These are phyloP conservation scores for Syngnathus floridae DNA, from an alignment of 2,113 vertebrate genomes.

Conservation along the genomic window DNA sequence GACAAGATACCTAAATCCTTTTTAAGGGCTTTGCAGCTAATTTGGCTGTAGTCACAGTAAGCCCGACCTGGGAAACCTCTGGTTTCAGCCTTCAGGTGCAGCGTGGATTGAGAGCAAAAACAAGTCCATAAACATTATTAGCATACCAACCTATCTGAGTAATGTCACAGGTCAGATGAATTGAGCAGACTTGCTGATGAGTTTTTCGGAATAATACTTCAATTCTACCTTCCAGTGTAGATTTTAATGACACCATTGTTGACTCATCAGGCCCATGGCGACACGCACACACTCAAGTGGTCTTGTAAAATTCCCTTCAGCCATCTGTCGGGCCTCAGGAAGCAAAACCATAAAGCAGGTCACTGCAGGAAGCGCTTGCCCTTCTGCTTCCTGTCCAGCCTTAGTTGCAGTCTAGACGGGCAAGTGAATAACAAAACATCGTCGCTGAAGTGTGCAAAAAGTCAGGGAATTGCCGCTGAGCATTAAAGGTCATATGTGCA, in stretches of 20 bases:
- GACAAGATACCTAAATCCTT: neutral
- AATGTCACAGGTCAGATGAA: neutral
- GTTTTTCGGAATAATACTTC: neutral
- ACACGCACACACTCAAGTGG: neutral
- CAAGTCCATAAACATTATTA: neutral
- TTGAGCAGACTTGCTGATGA: neutral
- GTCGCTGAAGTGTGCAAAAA: constrained; percentile 16
- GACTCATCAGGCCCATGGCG: neutral
- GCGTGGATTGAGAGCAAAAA: neutral
- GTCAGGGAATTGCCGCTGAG: neutral
- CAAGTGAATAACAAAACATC: constrained; percentile 33
- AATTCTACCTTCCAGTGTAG: neutral
- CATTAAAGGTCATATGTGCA: neutral
- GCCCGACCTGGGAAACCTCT: neutral
- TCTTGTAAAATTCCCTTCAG: neutral
- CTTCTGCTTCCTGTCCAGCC: constrained; percentile 35
- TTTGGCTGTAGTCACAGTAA: neutral
- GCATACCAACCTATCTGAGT: neutral
- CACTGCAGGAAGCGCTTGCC: constrained; percentile 19
- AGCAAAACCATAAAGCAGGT: constrained; percentile 31
- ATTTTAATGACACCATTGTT: neutral
- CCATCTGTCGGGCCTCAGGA: constrained; percentile 23
- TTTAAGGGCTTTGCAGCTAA: neutral
- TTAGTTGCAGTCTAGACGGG: constrained; percentile 50
- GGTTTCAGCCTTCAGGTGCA: neutral